Conservation (phyloP, 2,797 vertebrate species). For the Cossypha caffra region DNA sequence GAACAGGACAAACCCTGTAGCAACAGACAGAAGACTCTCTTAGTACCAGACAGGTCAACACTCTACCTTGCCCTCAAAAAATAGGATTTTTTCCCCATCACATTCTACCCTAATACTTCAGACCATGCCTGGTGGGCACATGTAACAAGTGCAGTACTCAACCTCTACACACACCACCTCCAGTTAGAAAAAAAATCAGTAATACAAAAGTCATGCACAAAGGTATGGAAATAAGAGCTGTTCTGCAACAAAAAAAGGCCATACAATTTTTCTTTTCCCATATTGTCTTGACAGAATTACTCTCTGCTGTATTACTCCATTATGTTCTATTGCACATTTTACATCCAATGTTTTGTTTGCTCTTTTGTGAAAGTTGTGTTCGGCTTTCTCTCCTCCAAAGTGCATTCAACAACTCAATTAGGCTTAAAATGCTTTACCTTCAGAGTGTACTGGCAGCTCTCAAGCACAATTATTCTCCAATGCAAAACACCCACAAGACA, state of each 20-base stretch:
- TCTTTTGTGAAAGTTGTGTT: slow-evolving; percentile 29
- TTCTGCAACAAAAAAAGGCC: not conserved
- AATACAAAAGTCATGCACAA: not conserved
- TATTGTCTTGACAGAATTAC: slow-evolving; percentile 20
- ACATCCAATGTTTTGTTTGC: slow-evolving; percentile 34
- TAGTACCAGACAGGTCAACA: not conserved
- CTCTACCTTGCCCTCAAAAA: not conserved
- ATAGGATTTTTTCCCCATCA: not conserved
- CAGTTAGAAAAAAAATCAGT: not conserved
- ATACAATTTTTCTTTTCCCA: not conserved
- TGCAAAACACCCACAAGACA: not conserved
- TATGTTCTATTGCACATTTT: not conserved
- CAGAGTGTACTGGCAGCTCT: not conserved
- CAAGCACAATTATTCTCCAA: slow-evolving; percentile 14
- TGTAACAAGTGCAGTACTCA: not conserved
- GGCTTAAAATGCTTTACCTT: slow-evolving; percentile 26
- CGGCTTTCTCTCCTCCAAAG: slow-evolving; percentile 50
- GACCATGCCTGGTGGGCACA: not conserved
- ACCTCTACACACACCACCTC: not conserved
- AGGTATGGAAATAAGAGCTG: not conserved
- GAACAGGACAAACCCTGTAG: rapidly evolving
- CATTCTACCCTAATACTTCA: not conserved
- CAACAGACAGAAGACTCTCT: not conserved
- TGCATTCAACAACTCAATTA: slow-evolving; percentile 44
- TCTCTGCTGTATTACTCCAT: slow-evolving; percentile 6